Percentiles rank a stretch among this genome's conserved stretches.
phyloP scores from a whole-genome alignment of 2,113 vertebrate genomes.

The Sminthopsis crassicaudata region DNA sequence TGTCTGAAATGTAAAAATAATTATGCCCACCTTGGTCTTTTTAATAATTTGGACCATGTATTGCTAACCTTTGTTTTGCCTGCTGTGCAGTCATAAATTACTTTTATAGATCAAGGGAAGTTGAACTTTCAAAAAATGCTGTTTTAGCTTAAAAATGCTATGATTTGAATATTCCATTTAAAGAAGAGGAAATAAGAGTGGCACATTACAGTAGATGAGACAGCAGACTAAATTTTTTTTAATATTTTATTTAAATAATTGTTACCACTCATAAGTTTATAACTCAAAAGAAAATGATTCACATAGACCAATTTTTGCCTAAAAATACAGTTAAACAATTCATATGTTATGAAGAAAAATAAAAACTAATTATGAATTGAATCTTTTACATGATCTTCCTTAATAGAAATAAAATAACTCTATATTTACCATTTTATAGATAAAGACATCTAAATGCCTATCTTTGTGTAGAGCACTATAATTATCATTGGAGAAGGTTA shows the following conservation, averaged over 20 bases:
- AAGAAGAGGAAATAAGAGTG: conserved; percentile 40
- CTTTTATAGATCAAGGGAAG: conserved; percentile 88
- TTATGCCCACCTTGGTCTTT: conserved; percentile 84
- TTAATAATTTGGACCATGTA: conserved; percentile 85
- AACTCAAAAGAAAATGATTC: conserved; percentile 31
- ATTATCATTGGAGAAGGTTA: background rate
- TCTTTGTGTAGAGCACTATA: background rate
- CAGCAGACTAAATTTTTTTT: conserved; percentile 61
- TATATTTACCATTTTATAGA: background rate
- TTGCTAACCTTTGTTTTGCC: conserved; percentile 86
- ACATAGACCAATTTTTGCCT: conserved; percentile 27
- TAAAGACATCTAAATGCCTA: background rate
- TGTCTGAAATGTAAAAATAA: conserved; percentile 83
- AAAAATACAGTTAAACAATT: conserved; percentile 33
- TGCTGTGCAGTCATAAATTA: conserved; percentile 85
- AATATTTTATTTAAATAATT: conserved; percentile 61
- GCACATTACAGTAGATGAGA: conserved; percentile 53
- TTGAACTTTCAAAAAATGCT: conserved; percentile 87
- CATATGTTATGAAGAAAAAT: background rate
- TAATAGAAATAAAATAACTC: conserved; percentile 18
- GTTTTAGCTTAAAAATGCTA: conserved; percentile 83
- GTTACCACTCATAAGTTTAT: conserved; percentile 39
- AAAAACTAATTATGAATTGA: background rate
- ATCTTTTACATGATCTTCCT: accelerated
- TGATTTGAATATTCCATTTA: conserved; percentile 69